Conservation (phyloP, 2,888 invertebrate species). For the Cheilosia vulpina region DNA sequence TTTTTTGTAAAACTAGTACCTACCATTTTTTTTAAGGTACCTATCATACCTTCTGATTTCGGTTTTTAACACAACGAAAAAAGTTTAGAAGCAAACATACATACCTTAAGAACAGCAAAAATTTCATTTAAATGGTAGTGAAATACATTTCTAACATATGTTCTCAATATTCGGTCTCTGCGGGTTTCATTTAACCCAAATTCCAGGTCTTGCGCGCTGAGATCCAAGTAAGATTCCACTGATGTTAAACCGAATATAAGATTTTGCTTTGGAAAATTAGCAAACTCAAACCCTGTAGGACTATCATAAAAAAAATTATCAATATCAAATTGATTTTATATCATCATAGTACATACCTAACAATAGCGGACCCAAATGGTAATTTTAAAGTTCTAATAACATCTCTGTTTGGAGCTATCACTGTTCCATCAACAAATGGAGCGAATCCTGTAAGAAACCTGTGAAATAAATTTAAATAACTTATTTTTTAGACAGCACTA, state of each 20-base stretch:
- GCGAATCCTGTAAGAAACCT: slow-evolving; percentile 95
- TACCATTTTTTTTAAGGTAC: too few species aligned
- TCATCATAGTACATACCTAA: slow-evolving; percentile 82
- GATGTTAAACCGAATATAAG: slow-evolving; percentile 93
- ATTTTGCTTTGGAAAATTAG: slow-evolving; percentile 92
- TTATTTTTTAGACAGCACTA: not conserved
- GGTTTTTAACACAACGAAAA: too few species aligned
- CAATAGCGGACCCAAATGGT: slow-evolving; percentile 83
- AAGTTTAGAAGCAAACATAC: not conserved
- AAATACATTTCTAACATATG: slow-evolving; percentile 96
- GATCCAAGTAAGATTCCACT: slow-evolving; percentile 91
- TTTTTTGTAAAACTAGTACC: too few species aligned
- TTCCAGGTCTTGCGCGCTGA: slow-evolving; percentile 93
- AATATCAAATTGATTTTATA: not conserved
- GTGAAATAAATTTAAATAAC: slow-evolving; percentile 3
- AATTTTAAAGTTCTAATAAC: slow-evolving; percentile 80
- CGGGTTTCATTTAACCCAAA: slow-evolving; percentile 96
- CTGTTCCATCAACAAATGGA: slow-evolving; percentile 96
- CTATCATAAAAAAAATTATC: slow-evolving; percentile 72
- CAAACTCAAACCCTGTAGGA: slow-evolving; percentile 91
- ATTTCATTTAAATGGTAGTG: slow-evolving; percentile 97
- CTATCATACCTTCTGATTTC: too few species aligned
- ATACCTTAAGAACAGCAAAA: slow-evolving; percentile 91
- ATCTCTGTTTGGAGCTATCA: slow-evolving; percentile 86
- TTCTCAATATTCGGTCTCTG: slow-evolving; percentile 93